Evolutionary conservation across 2,888 invertebrate species (phyloP).

Genomic region (Eudemis profundana): DNA sequence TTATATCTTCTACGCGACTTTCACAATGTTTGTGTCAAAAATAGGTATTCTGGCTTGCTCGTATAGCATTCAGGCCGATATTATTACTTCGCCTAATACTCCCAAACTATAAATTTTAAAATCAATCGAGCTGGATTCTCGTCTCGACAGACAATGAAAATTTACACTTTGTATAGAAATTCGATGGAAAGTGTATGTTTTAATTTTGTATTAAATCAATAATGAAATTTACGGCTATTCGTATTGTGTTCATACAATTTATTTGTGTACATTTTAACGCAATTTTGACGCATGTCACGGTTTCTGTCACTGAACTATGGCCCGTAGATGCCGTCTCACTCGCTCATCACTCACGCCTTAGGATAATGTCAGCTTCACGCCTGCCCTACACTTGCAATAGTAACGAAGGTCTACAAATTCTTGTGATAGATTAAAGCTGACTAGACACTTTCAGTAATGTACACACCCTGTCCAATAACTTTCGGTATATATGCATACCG

Average conservation of each 20-base stretch:
- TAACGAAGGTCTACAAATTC: conserved; percentile 19
- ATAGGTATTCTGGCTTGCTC: conserved; percentile 1
- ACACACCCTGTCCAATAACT: too few relatives aligned
- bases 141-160: neutral
- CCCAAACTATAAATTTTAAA: conserved; percentile 17
- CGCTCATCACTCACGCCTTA: conserved; percentile 24
- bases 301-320: conserved; percentile 14
- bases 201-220: too few relatives aligned
- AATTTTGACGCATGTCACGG: conserved; percentile 7
- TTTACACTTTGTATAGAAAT: too few relatives aligned
- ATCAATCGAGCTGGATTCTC: conserved; percentile 40
- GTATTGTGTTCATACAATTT: neutral
- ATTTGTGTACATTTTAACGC: neutral
- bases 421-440: conserved; percentile 4
- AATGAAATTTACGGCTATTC: neutral
- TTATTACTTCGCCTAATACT: neutral
- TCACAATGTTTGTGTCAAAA: neutral
- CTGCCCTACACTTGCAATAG: conserved; percentile 4
- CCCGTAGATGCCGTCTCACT: neutral
- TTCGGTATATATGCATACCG: too few relatives aligned
- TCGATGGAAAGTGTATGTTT: too few relatives aligned
- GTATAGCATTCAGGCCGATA: neutral
- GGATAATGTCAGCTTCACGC: neutral
- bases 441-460: conserved; percentile 1
- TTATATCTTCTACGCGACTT: neutral